These are phyloP conservation scores for Nemapogon koenigi DNA, from an alignment of 2,888 invertebrate species.

Conservation along the genomic window DNA sequence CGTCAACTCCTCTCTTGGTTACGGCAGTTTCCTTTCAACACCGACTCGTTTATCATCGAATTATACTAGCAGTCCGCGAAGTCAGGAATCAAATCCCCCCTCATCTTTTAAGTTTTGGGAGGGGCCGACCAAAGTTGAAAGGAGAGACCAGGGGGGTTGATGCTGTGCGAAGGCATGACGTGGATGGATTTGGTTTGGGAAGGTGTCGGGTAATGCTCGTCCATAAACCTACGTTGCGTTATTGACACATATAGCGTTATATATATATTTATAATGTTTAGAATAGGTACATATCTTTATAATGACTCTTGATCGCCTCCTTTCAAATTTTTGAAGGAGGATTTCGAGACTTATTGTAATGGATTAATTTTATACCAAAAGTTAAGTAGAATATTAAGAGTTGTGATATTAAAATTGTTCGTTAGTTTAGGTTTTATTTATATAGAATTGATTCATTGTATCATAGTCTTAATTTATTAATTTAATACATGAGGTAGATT, in stretches of 20 bases:
- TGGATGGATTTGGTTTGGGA: conserved; percentile 26
- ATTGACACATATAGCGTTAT: too few species aligned
- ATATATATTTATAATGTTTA: too few species aligned
- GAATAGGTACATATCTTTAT: too few species aligned
- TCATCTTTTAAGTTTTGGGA: conserved; percentile 53
- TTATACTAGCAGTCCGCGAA: conserved; percentile 52
- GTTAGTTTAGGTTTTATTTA: too few species aligned
- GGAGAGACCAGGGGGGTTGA: conserved; percentile 47
- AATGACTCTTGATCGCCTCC: conserved; percentile 52
- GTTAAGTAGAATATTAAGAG: too few species aligned
- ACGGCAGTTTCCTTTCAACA: conserved; percentile 50
- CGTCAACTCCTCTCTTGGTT: conserved; percentile 54
- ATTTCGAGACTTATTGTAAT: conserved; percentile 55
- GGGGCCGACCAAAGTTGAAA: conserved; percentile 24
- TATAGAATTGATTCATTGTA: too few species aligned
- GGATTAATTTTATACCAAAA: conserved; percentile 30
- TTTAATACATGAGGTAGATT: too few species aligned
- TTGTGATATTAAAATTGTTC: too few species aligned
- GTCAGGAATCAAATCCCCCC: conserved; percentile 37
- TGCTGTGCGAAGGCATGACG: conserved; percentile 20
- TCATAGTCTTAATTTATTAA: too few species aligned
- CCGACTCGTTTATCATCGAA: conserved; percentile 45
- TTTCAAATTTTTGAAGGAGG: too few species aligned
- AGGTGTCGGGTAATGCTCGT: conserved; percentile 29
- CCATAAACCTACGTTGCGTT: too few species aligned